phyloP scores from a whole-genome alignment of 2,888 invertebrate genomes.

The Himalopsyche japonica region DNA sequence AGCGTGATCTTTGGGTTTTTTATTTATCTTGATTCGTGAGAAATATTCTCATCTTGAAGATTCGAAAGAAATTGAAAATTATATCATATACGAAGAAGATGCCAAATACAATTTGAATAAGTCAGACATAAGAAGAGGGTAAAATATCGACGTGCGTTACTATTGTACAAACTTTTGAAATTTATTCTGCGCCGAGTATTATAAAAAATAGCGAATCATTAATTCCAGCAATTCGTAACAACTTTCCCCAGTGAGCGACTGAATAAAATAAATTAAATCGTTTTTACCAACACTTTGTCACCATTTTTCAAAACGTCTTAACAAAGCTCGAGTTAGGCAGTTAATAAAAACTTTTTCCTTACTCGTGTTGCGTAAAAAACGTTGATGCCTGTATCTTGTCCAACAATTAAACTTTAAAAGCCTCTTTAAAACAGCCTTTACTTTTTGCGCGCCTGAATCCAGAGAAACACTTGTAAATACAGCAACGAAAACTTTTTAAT shows the following conservation, averaged over 20 bases:
- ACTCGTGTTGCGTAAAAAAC: background rate
- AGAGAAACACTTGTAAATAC: background rate
- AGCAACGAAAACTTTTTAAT: background rate
- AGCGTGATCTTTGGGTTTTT: background rate
- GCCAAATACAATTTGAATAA: too few species aligned
- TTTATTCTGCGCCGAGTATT: background rate
- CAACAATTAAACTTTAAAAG: background rate
- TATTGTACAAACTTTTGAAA: too few species aligned
- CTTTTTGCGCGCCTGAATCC: background rate
- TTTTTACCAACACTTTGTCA: background rate
- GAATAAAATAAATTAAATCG: background rate
- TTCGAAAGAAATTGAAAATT: too few species aligned
- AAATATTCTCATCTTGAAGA: background rate
- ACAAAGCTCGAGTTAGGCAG: background rate
- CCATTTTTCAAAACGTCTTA: background rate
- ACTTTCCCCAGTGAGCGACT: background rate
- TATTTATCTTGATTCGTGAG: background rate
- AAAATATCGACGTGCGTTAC: background rate
- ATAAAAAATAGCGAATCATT: background rate
- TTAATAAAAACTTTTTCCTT: background rate
- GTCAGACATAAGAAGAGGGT: too few species aligned
- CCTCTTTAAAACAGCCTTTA: background rate
- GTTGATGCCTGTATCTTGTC: background rate
- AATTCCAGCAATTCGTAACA: background rate
- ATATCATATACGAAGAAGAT: too few species aligned